Conservation (phyloP, 2,797 vertebrate genomes). For the Chaetodon trifasciatus region DNA sequence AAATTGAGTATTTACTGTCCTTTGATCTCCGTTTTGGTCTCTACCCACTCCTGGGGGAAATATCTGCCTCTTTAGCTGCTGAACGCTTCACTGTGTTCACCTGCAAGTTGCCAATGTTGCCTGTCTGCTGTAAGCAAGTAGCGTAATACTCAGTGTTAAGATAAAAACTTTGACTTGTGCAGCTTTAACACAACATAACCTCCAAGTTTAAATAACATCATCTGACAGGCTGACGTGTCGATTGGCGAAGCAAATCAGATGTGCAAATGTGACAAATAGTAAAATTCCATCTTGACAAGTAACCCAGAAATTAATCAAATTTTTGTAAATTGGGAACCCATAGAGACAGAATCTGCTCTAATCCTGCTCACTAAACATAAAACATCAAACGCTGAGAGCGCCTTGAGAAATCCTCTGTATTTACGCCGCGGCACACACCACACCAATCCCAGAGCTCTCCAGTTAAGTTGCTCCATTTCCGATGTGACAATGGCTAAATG, state of each 20-base stretch:
- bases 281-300: constrained; percentile 15
- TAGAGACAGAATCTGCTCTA: constrained; percentile 28
- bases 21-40: not conserved
- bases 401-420: constrained; percentile 51
- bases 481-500: constrained; percentile 73
- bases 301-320: constrained; percentile 8
- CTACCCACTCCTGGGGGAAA: not conserved
- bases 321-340: constrained; percentile 33
- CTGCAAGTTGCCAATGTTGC: not conserved
- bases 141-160: not conserved
- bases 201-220: not conserved
- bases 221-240: not conserved
- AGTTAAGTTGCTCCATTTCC: constrained; percentile 75
- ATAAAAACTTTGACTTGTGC: not conserved
- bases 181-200: constrained; percentile 11
- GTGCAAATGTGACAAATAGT: constrained; percentile 12
- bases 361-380: constrained; percentile 46
- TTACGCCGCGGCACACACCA: constrained; percentile 50
- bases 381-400: constrained; percentile 43
- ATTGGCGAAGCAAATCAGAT: not conserved
- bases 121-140: not conserved
- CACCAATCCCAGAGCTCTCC: constrained; percentile 62
- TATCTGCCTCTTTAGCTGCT: not conserved
- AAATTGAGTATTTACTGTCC: not conserved
- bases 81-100: not conserved